Percentiles rank a stretch among this genome's conserved stretches.
phyloP scores from a whole-genome alignment of 1,140 invertebrate species.

The Ceratina japonica region DNA sequence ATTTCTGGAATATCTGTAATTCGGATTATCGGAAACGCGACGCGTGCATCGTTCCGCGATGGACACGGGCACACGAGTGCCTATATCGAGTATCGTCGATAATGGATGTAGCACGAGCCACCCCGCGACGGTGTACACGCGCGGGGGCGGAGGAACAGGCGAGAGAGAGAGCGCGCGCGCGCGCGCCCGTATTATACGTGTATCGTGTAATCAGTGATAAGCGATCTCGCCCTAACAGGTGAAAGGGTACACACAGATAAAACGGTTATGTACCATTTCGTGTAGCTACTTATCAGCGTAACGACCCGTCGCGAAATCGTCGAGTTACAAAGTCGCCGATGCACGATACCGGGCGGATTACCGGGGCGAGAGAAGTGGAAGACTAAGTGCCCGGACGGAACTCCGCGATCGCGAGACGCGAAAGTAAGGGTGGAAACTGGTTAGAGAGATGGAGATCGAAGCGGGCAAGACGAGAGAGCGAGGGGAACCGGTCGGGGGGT shows the following conservation, averaged over 20 bases:
- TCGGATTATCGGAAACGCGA: constrained; percentile 29
- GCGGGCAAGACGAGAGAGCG: neutral
- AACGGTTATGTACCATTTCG: constrained; percentile 24
- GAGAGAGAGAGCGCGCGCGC: too few relatives aligned
- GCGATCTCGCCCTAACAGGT: constrained; percentile 6
- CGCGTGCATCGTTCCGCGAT: neutral
- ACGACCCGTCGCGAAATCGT: constrained; percentile 36
- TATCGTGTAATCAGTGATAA: constrained; percentile 15
- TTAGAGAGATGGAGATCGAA: neutral
- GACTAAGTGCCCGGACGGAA: constrained; percentile 32
- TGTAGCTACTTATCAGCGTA: constrained; percentile 33
- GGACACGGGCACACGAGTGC: neutral
- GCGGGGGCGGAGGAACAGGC: neutral
- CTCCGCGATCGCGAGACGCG: constrained; percentile 7
- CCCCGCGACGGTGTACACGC: neutral
- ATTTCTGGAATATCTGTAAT: constrained; percentile 38
- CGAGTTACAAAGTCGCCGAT: constrained; percentile 33
- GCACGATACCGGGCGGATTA: constrained; percentile 27
- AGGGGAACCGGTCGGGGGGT: neutral
- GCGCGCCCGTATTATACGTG: neutral
- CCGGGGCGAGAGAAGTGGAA: constrained; percentile 17
- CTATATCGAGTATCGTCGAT: constrained; percentile 20
- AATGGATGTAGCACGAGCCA: constrained; percentile 4
- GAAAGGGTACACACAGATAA: constrained; percentile 27
- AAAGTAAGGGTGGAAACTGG: constrained; percentile 18